Percentiles rank a stretch among this genome's conserved stretches.
Conservation (phyloP, 2,113 vertebrate genomes). For the Hassar affinis region DNA sequence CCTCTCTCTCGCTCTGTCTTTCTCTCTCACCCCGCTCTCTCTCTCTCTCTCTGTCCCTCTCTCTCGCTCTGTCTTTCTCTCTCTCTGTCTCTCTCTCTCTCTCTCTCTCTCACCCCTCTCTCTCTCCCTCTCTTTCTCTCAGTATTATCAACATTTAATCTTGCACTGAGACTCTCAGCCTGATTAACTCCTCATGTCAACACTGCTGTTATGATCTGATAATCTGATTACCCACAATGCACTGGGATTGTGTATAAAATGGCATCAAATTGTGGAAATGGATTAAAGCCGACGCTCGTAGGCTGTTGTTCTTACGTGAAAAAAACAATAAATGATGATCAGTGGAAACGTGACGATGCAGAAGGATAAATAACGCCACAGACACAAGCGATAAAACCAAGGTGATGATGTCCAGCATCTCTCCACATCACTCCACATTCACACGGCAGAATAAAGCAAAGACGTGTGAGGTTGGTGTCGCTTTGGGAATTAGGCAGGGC, state of each 20-base stretch:
- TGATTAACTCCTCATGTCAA: slow-evolving; percentile 46
- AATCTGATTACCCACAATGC: slow-evolving; percentile 31
- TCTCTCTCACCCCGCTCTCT: background rate
- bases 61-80: background rate
- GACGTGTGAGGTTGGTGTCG: too few species aligned
- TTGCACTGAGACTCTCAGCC: slow-evolving; percentile 26
- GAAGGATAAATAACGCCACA: too few species aligned
- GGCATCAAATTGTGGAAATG: background rate
- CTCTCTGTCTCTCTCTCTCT: background rate
- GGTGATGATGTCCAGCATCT: background rate
- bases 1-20: background rate
- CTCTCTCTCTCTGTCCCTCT: background rate
- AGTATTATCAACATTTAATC: slow-evolving; percentile 37
- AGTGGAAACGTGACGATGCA: background rate
- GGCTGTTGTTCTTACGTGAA: background rate
- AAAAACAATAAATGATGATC: background rate
- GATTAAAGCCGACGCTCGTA: background rate
- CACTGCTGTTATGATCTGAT: slow-evolving; percentile 34
- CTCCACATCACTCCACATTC: background rate
- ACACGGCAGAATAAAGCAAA: background rate
- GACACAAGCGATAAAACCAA: background rate
- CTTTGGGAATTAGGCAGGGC: too few species aligned
- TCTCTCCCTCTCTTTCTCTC: background rate
- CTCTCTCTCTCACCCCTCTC: background rate
- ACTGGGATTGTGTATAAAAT: background rate